Evolutionary conservation across 2,113 vertebrate genomes (phyloP), one percentile per base, ranked within the genome.

Genomic region (Manacus vitellinus): DNA sequence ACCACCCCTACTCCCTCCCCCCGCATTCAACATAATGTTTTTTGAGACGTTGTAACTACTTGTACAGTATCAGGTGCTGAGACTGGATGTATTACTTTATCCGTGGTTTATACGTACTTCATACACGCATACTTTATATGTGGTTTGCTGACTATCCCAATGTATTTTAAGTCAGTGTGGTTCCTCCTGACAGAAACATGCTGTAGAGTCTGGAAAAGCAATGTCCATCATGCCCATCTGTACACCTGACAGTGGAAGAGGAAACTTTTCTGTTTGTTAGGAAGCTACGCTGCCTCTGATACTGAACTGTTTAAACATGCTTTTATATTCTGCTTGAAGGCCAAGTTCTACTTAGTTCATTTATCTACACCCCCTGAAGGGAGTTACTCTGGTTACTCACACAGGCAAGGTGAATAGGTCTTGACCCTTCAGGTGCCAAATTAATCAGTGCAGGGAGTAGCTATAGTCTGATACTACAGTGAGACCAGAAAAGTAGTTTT

Each of bases 1-100:
- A 35, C 19, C 59, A 24, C 6, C 24, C 23, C 28, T 22, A 35
- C 4, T 5, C 6, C 1, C 5, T 3, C 0, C 8, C 41, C 12
- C 52, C 0, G 0, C 5, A 25, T 75, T 81, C 61, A 93, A 59
- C 11, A 31, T 27, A 66, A 9, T 46, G 14, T 70, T 90, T 94
- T 90, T 76, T 47, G 19, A 86, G 67, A 35, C 27, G 12, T 73
- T 62, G 15, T 39, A 73, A 47, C 74, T 90, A 59, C 51, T 46
- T 80, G n/a, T 61, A 54, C 41, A 21, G 11, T 76, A 41, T 65
- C 41, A 85, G 67, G 62, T 28, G 22, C 63, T 79, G n/a, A 80
- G 70, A 31, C 12, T 47, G 20, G 52, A 71, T 55, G 15, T 44
- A 9, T 55, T 61, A 41, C 22, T 77, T 89, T 56, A 71, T 27